A percentile compares a stretch with the other conserved stretches of the same genome.
Conservation (phyloP, 2,797 vertebrate genomes). For the Karalla daura region DNA sequence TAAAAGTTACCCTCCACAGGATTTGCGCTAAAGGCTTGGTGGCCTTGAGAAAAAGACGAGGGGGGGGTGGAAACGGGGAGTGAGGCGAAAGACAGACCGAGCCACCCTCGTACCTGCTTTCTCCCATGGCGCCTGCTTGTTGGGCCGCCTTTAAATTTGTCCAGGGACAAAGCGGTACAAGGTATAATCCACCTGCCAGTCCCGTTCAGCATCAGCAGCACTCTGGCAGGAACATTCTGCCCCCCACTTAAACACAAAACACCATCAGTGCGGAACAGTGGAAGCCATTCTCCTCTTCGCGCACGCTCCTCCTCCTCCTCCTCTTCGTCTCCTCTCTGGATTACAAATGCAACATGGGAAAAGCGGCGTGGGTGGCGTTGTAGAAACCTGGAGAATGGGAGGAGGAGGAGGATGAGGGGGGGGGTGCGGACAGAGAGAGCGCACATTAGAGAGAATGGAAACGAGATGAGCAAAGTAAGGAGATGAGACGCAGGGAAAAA, state of each 20-base stretch:
- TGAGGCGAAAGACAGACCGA: conserved; percentile 28
- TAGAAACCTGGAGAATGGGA: conserved; percentile 41
- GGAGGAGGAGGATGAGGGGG: conserved; percentile 41
- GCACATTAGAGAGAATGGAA: conserved; percentile 54
- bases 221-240: conserved; percentile 83
- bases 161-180: conserved; percentile 81
- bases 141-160: conserved; percentile 82
- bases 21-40: conserved; percentile 21
- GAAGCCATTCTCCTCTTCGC: conserved; percentile 63
- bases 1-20: neutral
- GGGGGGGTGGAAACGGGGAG: conserved; percentile 12
- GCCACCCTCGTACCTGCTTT: conserved; percentile 45
- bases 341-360: conserved; percentile 70
- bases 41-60: conserved; percentile 3
- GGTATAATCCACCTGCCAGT: conserved; percentile 86
- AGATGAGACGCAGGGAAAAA: conserved; percentile 54
- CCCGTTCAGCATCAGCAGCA: conserved; percentile 78
- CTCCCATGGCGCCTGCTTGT: conserved; percentile 71
- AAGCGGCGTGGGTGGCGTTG: conserved; percentile 59
- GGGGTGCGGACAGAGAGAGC: conserved; percentile 45
- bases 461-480: conserved; percentile 53
- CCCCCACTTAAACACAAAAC: conserved; percentile 83
- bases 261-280: conserved; percentile 82
- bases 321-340: conserved; percentile 51
- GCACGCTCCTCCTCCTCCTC: conserved; percentile 36